Evolutionary conservation across 2,113 vertebrate species (phyloP).

Genomic region (Amia ocellicauda): DNA sequence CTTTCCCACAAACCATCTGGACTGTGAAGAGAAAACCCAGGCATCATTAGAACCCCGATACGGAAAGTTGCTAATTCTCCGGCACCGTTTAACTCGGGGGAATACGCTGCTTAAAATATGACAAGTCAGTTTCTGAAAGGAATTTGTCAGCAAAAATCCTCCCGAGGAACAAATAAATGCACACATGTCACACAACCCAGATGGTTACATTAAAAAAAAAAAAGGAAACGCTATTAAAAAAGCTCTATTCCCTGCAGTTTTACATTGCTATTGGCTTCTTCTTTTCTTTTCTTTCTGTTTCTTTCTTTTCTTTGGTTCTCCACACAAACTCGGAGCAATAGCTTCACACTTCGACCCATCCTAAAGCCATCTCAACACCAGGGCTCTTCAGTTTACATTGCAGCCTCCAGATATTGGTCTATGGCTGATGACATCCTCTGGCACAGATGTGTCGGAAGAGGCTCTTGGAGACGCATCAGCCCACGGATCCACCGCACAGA

Average conservation of each 20-base stretch:
- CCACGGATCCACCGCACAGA: too few relatives aligned
- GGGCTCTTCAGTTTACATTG: too few relatives aligned
- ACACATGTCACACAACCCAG: neutral
- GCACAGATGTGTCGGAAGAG: too few relatives aligned
- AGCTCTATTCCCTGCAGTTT: neutral
- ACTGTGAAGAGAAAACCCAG: neutral
- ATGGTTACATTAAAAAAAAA: neutral
- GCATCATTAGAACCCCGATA: neutral
- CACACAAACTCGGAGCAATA: too few relatives aligned
- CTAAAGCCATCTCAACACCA: too few relatives aligned
- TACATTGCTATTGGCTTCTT: neutral
- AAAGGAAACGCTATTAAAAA: neutral
- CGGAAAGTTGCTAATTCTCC: neutral
- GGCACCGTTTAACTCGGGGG: neutral
- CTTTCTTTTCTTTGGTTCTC: too few relatives aligned
- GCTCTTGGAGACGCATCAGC: too few relatives aligned
- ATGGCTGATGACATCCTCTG: too few relatives aligned
- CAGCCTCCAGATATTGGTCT: too few relatives aligned
- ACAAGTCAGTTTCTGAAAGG: neutral
- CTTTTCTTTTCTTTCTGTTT: too few relatives aligned
- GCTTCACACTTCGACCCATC: too few relatives aligned
- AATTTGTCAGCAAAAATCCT: constrained; percentile 1
- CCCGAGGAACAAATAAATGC: neutral
- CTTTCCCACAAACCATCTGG: neutral
- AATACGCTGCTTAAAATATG: neutral